phyloP scores from a whole-genome alignment of 2,888 invertebrate genomes.

The Cerastoderma edule region DNA sequence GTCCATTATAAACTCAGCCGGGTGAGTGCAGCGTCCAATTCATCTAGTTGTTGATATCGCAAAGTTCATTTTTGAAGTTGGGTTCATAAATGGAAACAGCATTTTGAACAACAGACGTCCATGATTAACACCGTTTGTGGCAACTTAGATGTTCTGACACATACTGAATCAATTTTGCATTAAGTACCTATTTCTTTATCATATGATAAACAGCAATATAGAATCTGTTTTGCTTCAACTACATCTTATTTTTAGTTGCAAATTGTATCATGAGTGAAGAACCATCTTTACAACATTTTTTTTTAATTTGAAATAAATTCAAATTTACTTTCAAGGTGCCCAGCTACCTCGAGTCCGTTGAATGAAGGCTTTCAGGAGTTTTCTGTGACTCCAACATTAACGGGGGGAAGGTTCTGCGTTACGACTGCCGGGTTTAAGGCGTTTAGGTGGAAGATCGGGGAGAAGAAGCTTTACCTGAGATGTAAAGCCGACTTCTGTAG shows the following conservation, averaged over 20 bases:
- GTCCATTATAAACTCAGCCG: background rate
- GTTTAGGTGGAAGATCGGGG: background rate
- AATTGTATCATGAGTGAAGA: too few relatives aligned
- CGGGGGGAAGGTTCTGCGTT: background rate
- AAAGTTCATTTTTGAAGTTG: background rate
- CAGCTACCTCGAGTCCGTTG: background rate
- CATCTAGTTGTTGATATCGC: background rate
- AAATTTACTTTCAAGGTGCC: background rate
- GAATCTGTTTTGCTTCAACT: background rate
- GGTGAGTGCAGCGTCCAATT: background rate
- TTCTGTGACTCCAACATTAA: background rate
- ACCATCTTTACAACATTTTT: too few relatives aligned
- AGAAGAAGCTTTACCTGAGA: background rate
- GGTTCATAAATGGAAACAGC: too few relatives aligned
- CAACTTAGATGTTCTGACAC: background rate
- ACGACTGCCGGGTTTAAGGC: background rate
- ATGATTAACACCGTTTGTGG: too few relatives aligned
- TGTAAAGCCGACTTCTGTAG: background rate
- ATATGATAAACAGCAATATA: background rate
- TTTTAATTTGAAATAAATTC: too few relatives aligned
- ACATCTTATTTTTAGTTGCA: background rate
- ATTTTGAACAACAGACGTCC: too few relatives aligned
- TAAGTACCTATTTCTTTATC: background rate
- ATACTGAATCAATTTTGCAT: background rate
- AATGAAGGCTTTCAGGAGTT: background rate